These are phyloP conservation scores for Spinus pinus DNA, from an alignment of 2,797 vertebrate species.

Conservation along the genomic window DNA sequence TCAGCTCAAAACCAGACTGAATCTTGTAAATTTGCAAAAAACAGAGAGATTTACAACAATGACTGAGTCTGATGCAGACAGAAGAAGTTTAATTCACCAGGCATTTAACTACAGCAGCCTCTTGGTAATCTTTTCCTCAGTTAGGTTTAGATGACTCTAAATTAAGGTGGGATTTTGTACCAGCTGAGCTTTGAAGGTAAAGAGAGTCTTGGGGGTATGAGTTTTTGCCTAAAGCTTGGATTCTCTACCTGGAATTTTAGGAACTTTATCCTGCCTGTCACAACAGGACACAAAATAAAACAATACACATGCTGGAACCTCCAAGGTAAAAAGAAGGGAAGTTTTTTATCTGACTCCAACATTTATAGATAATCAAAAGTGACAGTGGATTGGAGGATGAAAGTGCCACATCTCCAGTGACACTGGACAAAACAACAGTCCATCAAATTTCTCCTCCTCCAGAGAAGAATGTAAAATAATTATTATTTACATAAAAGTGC, in stretches of 20 bases:
- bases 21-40: background rate
- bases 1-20: background rate
- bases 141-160: background rate
- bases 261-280: background rate
- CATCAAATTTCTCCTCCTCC: background rate
- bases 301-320: fast-evolving
- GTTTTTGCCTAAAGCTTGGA: background rate
- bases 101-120: background rate
- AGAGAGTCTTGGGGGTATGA: background rate
- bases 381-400: background rate
- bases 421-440: background rate
- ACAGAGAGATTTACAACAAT: background rate
- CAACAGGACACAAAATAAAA: background rate
- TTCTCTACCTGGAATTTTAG: background rate
- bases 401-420: background rate
- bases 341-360: too few relatives aligned
- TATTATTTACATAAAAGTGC: background rate
- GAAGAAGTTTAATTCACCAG: background rate
- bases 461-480: background rate
- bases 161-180: background rate
- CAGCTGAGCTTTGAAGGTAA: background rate
- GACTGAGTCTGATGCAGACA: background rate
- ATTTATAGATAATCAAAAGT: background rate
- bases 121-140: background rate
- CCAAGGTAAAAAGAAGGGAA: background rate